A percentile compares a stretch with the other conserved stretches of the same genome.
These are phyloP conservation scores for Halictus rubicundus DNA, from an alignment of 1,140 invertebrate species.

Conservation along the genomic window DNA sequence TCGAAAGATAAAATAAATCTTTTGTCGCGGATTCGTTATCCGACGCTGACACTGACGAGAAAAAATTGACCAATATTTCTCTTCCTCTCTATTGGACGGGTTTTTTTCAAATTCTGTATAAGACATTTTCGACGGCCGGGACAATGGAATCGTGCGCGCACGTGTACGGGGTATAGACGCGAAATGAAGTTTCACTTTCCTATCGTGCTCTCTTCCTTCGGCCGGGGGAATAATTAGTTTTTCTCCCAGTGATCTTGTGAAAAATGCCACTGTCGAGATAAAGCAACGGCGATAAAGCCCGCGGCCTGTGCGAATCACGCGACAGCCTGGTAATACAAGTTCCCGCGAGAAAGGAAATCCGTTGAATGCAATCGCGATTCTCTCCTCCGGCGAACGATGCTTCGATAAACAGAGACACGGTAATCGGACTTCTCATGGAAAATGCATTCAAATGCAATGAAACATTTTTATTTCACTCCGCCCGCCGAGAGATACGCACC, in stretches of 20 bases:
- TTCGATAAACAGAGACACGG: background rate
- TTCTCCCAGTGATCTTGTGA: conserved; percentile 3
- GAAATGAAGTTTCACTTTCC: background rate
- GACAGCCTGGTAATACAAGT: background rate
- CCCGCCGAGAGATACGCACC: too few species aligned
- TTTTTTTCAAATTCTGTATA: background rate
- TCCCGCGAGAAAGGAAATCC: conserved; percentile 14
- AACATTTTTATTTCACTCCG: too few species aligned
- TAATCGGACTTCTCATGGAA: conserved; percentile 8
- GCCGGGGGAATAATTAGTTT: background rate
- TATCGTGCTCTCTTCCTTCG: background rate
- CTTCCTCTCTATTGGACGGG: background rate
- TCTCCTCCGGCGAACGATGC: background rate
- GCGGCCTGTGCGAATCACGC: background rate
- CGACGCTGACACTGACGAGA: background rate
- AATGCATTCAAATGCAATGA: background rate
- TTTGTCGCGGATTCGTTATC: conserved; percentile 12
- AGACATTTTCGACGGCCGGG: background rate
- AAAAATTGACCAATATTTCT: background rate
- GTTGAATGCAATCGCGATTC: background rate
- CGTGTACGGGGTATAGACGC: too few species aligned
- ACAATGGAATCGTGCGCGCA: background rate
- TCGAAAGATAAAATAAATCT: conserved; percentile 11
- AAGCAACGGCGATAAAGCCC: background rate
- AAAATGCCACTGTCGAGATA: background rate